Evolutionary conservation across 1,140 invertebrate genomes (phyloP).

Genomic region (fruit fly (Drosophila melanogaster)): DNA sequence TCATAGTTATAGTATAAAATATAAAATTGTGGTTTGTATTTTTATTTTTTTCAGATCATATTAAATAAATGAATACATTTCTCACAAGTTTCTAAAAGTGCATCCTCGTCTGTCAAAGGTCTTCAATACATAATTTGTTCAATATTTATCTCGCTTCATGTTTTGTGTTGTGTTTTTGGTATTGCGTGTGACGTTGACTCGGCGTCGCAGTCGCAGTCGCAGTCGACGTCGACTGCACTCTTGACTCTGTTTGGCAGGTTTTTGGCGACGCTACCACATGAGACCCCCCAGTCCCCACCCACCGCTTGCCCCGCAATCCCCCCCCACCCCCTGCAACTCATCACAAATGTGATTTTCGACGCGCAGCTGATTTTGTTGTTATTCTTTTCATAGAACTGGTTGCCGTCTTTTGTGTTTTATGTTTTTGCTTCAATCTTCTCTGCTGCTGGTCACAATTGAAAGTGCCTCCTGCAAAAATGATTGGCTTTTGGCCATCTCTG

Average conservation of each 20-base stretch:
- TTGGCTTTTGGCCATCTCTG: constrained; percentile 55
- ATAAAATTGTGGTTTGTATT: too few relatives aligned
- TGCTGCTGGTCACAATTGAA: constrained; percentile 42
- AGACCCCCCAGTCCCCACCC: constrained; percentile 12
- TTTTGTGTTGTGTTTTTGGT: constrained; percentile 63
- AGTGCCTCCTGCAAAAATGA: constrained; percentile 34
- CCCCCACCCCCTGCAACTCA: constrained; percentile 5
- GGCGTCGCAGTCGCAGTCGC: constrained; percentile 14
- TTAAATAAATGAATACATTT: too few relatives aligned
- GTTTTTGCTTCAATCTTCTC: constrained; percentile 1
- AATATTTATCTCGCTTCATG: constrained; percentile 68
- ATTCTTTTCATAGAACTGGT: constrained; percentile 63
- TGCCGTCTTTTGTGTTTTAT: constrained; percentile 24
- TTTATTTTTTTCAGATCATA: too few relatives aligned
- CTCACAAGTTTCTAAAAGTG: not conserved
- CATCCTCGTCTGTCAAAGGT: constrained; percentile 21
- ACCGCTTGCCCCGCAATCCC: not conserved
- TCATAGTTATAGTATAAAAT: too few relatives aligned
- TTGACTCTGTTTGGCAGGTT: constrained; percentile 66
- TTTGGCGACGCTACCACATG: constrained; percentile 33
- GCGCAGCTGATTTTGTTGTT: constrained; percentile 81
- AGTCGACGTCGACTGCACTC: constrained; percentile 48
- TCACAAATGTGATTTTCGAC: constrained; percentile 60
- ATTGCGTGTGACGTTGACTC: constrained; percentile 40
- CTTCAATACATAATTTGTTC: constrained; percentile 78